Percentiles rank a stretch among this genome's conserved stretches.
phyloP scores from a whole-genome alignment of 2,113 vertebrate genomes.

The Pycnonotus jocosus region DNA sequence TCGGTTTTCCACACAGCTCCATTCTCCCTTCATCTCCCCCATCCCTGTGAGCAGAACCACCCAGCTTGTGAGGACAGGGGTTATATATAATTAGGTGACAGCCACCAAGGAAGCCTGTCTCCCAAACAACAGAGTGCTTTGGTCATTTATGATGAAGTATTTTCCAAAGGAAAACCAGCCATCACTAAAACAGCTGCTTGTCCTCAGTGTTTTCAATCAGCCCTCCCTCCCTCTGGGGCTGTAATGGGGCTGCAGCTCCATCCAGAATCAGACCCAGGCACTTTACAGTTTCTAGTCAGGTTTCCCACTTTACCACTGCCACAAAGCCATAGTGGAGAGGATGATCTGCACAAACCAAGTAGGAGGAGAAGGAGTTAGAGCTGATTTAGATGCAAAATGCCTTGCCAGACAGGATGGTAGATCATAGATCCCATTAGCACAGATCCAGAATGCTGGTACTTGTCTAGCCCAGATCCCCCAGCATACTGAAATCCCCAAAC shows the following conservation, averaged over 20 bases:
- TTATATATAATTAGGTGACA: not conserved
- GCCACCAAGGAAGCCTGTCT: not conserved
- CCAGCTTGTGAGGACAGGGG: not conserved
- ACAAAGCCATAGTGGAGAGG: accelerated
- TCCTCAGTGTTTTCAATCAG: not conserved
- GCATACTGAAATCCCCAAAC: not conserved
- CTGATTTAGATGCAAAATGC: not conserved
- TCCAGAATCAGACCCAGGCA: accelerated
- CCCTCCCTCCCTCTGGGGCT: not conserved
- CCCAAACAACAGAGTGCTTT: not conserved
- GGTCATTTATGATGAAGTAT: not conserved
- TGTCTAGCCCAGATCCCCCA: not conserved
- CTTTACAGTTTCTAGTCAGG: not conserved
- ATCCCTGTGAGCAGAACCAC: not conserved
- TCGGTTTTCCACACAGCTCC: accelerated
- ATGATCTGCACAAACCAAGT: accelerated
- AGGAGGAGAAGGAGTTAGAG: not conserved
- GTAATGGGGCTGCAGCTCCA: accelerated
- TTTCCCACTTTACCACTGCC: not conserved
- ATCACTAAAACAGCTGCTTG: not conserved
- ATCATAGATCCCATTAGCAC: not conserved
- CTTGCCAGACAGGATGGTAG: not conserved
- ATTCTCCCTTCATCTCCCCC: not conserved
- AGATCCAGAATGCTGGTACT: not conserved
- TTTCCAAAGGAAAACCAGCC: not conserved